Conservation (phyloP, 2,113 vertebrate genomes). For the Delphinus delphis region DNA sequence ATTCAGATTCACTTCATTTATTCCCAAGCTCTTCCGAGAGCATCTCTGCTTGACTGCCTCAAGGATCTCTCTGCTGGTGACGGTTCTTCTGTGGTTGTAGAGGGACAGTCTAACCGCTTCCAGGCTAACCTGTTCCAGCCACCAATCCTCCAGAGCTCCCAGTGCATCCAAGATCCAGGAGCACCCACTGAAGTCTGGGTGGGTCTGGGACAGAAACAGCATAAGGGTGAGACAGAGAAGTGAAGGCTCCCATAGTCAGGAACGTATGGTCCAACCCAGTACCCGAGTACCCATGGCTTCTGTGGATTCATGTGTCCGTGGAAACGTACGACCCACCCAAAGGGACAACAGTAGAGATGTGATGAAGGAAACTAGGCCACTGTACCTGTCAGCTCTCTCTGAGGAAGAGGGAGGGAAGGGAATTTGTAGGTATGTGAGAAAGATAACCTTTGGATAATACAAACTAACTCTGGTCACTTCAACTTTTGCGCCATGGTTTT, state of each 20-base stretch:
- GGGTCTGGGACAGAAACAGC: background rate
- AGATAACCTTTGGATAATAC: background rate
- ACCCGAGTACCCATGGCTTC: background rate
- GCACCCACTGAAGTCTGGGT: background rate
- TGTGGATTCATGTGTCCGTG: background rate
- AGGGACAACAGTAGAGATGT: background rate
- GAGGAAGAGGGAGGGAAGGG: background rate
- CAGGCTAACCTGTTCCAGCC: background rate
- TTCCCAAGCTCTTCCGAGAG: constrained; percentile 39
- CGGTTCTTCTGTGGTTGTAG: background rate
- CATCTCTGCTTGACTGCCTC: background rate
- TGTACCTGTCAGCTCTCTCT: background rate
- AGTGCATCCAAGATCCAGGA: background rate
- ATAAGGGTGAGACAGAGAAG: background rate
- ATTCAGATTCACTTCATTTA: constrained; percentile 20
- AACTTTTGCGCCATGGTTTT: background rate
- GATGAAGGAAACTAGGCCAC: background rate
- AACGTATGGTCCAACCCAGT: background rate
- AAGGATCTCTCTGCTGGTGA: constrained; percentile 41
- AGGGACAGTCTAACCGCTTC: background rate
- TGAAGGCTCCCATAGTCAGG: background rate
- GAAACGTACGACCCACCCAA: background rate
- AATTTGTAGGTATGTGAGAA: background rate
- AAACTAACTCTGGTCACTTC: background rate
- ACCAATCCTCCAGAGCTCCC: background rate